Conservation (phyloP, 2,113 vertebrate species). For the Solea senegalensis region DNA sequence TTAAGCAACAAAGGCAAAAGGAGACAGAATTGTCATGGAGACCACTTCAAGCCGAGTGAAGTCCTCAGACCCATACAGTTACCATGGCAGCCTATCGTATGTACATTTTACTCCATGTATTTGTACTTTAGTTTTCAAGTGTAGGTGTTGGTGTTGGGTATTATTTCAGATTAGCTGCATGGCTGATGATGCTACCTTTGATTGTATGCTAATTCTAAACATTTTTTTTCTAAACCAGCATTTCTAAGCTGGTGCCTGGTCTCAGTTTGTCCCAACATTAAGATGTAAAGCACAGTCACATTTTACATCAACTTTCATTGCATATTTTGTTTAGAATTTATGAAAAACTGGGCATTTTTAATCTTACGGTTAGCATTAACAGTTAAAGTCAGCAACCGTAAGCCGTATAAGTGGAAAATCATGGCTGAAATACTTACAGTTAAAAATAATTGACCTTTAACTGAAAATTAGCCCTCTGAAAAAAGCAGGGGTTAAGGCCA, state of each 20-base stretch:
- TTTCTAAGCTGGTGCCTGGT: slow-evolving; percentile 20
- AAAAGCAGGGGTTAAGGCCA: no score
- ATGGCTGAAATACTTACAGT: not conserved
- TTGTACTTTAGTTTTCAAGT: slow-evolving; percentile 51
- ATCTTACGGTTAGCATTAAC: not conserved
- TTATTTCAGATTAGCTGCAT: slow-evolving; percentile 49
- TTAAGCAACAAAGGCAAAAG: slow-evolving; percentile 39
- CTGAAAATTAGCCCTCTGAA: no score
- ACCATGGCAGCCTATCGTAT: slow-evolving; percentile 66
- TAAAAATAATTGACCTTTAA: no score
- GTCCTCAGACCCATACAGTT: slow-evolving; percentile 51
- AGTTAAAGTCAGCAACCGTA: not conserved
- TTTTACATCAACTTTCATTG: slow-evolving; percentile 48
- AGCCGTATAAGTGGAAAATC: not conserved
- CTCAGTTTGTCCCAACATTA: slow-evolving; percentile 33
- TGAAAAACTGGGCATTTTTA: slow-evolving; percentile 19
- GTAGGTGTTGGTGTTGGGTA: slow-evolving; percentile 44
- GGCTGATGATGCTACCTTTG: slow-evolving; percentile 61
- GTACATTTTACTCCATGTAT: slow-evolving; percentile 59
- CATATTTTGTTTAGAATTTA: slow-evolving; percentile 38
- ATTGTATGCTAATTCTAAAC: slow-evolving; percentile 51
- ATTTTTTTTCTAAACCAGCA: no score
- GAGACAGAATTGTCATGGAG: slow-evolving; percentile 56
- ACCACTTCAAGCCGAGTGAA: slow-evolving; percentile 50
- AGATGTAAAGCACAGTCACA: slow-evolving; percentile 39